These are phyloP conservation scores for Myotis lucifugus DNA, from an alignment of 2,113 vertebrate species.

Conservation along the genomic window DNA sequence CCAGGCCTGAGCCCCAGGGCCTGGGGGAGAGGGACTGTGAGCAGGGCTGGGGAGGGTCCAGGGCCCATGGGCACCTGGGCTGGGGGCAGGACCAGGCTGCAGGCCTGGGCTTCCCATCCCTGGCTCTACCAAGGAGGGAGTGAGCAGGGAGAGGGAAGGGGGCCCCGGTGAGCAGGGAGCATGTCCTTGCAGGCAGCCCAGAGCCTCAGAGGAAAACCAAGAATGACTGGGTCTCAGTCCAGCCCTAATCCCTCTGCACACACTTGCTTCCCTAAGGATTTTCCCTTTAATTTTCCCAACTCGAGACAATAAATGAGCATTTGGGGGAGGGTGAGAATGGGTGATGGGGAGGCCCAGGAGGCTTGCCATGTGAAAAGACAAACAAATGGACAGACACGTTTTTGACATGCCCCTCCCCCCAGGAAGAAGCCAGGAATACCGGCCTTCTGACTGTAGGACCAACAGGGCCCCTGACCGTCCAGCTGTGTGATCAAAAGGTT, in stretches of 20 bases:
- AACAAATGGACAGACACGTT: background rate
- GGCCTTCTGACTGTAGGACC: background rate
- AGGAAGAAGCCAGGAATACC: background rate
- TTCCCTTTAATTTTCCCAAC: slow-evolving; percentile 54
- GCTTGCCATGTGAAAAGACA: background rate
- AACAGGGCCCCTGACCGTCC: background rate
- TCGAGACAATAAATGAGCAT: slow-evolving; percentile 32
- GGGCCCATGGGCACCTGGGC: background rate
- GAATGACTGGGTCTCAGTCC: slow-evolving; percentile 2
- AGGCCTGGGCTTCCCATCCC: background rate
- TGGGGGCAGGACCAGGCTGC: background rate
- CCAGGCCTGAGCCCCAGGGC: background rate
- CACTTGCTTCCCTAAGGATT: slow-evolving; percentile 60
- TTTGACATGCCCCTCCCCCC: background rate
- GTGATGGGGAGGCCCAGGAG: background rate
- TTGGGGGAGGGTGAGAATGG: slow-evolving; percentile 16
- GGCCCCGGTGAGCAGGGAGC: background rate
- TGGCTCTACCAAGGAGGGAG: background rate
- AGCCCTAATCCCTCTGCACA: slow-evolving; percentile 54
- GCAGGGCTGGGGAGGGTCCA: background rate
- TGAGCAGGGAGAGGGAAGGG: background rate
- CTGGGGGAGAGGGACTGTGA: background rate
- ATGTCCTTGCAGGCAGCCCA: background rate
- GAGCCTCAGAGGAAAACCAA: background rate
- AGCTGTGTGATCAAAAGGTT: background rate